Conservation (phyloP, 2,888 invertebrate genomes). For the Sisyra terminalis region DNA sequence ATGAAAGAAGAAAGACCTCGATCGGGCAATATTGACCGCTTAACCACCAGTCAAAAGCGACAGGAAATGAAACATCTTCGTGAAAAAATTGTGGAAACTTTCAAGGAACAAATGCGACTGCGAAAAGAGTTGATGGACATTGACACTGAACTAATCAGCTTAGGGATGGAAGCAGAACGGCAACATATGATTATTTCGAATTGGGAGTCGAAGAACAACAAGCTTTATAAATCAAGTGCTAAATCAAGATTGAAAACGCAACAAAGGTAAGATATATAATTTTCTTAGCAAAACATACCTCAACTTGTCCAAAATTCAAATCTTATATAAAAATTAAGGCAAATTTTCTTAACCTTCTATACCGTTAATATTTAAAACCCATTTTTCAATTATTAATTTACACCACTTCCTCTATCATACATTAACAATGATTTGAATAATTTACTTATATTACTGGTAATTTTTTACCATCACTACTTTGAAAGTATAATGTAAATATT, state of each 20-base stretch:
- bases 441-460: no score
- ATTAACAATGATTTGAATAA: no score
- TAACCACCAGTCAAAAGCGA: constrained; percentile 23
- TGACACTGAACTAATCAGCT: constrained; percentile 72
- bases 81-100: constrained; percentile 74
- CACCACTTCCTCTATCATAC: no score
- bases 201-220: constrained; percentile 73
- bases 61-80: constrained; percentile 48
- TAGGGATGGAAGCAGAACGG: constrained; percentile 76
- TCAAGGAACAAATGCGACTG: constrained; percentile 85
- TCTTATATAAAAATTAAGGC: no score
- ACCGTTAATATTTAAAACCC: no score
- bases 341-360: no score
- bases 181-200: constrained; percentile 79
- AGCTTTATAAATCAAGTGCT: constrained; percentile 42
- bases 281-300: no score
- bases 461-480: no score
- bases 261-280: constrained; percentile 25
- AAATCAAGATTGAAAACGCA: constrained; percentile 41
- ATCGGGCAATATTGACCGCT: constrained; percentile 28
- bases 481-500: no score
- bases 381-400: no score
- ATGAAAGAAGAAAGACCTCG: constrained; percentile 53
- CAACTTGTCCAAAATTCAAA: no score
- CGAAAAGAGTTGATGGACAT: constrained; percentile 76